Evolutionary conservation across 2,113 vertebrate species (phyloP).

Genomic region (Myodes glareolus): DNA sequence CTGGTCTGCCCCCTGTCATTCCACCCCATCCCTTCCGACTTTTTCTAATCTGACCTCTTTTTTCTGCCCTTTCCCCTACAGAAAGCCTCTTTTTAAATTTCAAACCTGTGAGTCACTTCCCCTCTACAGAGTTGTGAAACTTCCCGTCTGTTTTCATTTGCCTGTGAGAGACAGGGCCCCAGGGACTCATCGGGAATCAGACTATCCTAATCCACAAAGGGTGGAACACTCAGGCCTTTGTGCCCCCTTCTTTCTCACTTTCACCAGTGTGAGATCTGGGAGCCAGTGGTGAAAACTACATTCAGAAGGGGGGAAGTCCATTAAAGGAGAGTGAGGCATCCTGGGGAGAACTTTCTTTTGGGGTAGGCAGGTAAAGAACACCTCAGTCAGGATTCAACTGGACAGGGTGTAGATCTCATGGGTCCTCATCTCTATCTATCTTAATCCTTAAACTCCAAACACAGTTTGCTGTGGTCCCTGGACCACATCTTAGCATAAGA

Average conservation of each 20-base stretch:
- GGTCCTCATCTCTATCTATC: not conserved
- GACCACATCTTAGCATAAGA: not conserved
- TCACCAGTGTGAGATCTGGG: not conserved
- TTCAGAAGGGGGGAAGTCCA: too few species aligned
- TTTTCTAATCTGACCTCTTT: not conserved
- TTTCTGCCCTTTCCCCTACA: slow-evolving; percentile 69
- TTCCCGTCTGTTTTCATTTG: not conserved
- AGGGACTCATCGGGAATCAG: not conserved
- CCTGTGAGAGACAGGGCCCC: not conserved
- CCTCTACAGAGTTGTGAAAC: not conserved
- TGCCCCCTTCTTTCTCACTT: not conserved
- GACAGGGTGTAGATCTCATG: not conserved
- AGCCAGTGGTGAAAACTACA: not conserved
- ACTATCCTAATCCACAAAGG: not conserved
- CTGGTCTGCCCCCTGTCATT: not conserved
- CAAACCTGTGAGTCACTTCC: slow-evolving; percentile 63
- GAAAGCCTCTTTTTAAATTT: not conserved
- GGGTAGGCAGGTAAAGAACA: not conserved
- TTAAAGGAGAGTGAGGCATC: too few species aligned
- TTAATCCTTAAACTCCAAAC: not conserved
- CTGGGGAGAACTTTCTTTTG: not conserved
- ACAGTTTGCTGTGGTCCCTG: not conserved
- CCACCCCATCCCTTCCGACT: not conserved
- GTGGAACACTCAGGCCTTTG: too few species aligned
- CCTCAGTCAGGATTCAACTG: not conserved